Conservation (phyloP, 35 echinoderm and acorn worm species). For the Anneissia japonica region DNA sequence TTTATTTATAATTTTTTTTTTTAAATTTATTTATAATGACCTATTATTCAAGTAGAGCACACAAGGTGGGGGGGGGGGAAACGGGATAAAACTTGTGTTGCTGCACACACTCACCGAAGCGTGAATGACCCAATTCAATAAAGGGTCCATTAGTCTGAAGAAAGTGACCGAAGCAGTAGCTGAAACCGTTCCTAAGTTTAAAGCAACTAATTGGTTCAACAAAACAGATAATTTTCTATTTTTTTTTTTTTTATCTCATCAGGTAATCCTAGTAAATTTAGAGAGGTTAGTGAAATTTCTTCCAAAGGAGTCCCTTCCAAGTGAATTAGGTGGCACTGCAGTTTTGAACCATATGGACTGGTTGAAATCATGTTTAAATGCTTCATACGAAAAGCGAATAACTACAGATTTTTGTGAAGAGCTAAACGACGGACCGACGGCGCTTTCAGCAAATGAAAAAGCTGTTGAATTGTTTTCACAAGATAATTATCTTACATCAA, state of each 20-base stretch:
- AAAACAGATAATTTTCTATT: neutral
- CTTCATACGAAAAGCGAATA: slow-evolving; percentile 76
- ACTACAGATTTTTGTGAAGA: slow-evolving; percentile 64
- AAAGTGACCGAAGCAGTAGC: too few species aligned
- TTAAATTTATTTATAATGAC: too few species aligned
- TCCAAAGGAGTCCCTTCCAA: slow-evolving; percentile 77
- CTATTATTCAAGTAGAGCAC: too few species aligned
- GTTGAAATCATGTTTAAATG: slow-evolving; percentile 76
- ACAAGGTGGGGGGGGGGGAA: too few species aligned
- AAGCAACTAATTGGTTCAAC: too few species aligned
- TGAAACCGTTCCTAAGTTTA: too few species aligned
- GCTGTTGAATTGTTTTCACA: slow-evolving; percentile 73
- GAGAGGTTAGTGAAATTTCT: slow-evolving; percentile 78
- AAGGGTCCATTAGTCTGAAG: too few species aligned
- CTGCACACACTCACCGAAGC: too few species aligned
- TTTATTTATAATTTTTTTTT: too few species aligned
- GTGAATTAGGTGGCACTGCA: slow-evolving; percentile 63
- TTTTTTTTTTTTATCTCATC: slow-evolving; percentile 12
- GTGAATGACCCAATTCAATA: too few species aligned
- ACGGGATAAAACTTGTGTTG: too few species aligned
- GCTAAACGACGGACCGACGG: slow-evolving; percentile 49
- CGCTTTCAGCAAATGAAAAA: slow-evolving; percentile 77
- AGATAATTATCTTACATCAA: neutral
- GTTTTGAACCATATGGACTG: slow-evolving; percentile 80
- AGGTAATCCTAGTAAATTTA: slow-evolving; percentile 88